These are phyloP conservation scores for Eristalis pertinax DNA, from an alignment of 2,888 invertebrate species.

Conservation along the genomic window DNA sequence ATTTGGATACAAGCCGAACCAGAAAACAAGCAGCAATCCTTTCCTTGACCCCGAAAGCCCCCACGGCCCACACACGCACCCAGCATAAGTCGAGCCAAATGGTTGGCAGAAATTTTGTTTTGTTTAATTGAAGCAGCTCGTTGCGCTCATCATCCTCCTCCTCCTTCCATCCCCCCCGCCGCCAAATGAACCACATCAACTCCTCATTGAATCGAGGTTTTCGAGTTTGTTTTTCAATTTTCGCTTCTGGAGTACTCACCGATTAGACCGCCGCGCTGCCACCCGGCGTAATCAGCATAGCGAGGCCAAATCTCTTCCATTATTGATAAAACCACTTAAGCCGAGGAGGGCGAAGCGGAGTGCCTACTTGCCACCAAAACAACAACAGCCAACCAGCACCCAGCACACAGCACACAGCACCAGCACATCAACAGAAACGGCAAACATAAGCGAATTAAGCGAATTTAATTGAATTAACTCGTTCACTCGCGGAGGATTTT, in stretches of 20 bases:
- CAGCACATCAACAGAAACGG: neutral
- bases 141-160: no score
- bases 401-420: neutral
- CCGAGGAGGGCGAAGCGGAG: neutral
- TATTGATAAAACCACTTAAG: slow-evolving; percentile 67
- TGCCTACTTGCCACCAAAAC: neutral
- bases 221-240: slow-evolving; percentile 41
- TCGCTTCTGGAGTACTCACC: slow-evolving; percentile 46
- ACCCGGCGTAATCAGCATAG: slow-evolving; percentile 48
- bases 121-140: slow-evolving; percentile 32
- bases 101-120: neutral
- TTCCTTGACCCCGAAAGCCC: slow-evolving; percentile 38
- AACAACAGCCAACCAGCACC: neutral
- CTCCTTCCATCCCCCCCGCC: neutral
- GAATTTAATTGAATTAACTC: slow-evolving; percentile 71
- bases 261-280: slow-evolving; percentile 31
- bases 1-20: neutral
- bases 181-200: neutral
- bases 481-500: slow-evolving; percentile 54
- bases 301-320: slow-evolving; percentile 63
- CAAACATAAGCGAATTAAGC: slow-evolving; percentile 63
- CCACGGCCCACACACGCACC: neutral
- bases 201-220: neutral
- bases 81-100: neutral
- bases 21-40: slow-evolving; percentile 2